Base-by-base conservation (phyloP, 2,888 invertebrate species). In the Platerodrilus igneus region DNA sequence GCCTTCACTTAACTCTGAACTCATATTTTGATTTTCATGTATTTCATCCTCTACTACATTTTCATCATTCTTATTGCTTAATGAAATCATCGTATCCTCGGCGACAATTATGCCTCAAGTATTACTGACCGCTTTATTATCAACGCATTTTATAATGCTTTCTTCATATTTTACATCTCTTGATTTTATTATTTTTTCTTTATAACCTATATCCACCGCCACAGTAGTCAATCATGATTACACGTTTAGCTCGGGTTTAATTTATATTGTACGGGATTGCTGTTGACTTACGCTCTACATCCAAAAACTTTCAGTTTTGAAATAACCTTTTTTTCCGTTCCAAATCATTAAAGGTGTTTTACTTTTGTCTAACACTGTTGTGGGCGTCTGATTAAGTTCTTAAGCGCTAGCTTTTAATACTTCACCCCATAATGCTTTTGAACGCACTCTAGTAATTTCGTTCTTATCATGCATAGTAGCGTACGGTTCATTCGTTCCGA, bases 281-380 rank as follows among this genome's bases (percentile, higher is more conserved):
- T 15, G 5, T 7, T 15, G 4, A 14, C 27, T 11, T 8, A 11
- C 4, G 27, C 27, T 15, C 13, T 14, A 27, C 27, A 27, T 5
- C 5, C 27, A 14, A 27, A 14, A 15, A 33, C 6, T 39, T 27
- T 21, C 23, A 31, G n/a, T n/a, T n/a, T n/a, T n/a, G n/a, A n/a
- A n/a, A n/a, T n/a, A n/a, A n/a, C n/a, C n/a, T n/a, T n/a, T n/a
- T 39, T 33, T 39, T 13, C 39, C 33, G 14, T 33, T 27, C 20
- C 26, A 32, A 19, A 39, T 20, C 11, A 15, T 13, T 4, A 31
- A 30, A 23, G 23, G 37, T 22, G 31, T 37, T 22, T 19, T 10
- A 2, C 30, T 25, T 37, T 15, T 22, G n/a, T n/a, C n/a, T n/a
- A n/a, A n/a, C n/a, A n/a, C n/a, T n/a, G n/a, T n/a, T n/a, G n/a